phyloP scores from a whole-genome alignment of 2,113 vertebrate species.

The Camelus bactrianus region DNA sequence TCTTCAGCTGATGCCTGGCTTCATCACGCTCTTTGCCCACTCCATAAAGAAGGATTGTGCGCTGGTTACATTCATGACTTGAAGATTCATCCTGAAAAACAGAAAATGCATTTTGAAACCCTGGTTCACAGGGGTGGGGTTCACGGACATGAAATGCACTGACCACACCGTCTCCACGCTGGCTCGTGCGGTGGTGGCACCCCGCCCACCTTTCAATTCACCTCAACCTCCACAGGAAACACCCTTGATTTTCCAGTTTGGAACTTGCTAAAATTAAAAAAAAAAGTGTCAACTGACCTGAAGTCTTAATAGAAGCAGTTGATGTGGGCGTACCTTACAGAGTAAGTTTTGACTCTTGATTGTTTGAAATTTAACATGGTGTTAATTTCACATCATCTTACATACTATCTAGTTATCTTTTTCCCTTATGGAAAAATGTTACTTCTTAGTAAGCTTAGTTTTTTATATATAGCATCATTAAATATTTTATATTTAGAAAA shows the following conservation, averaged over 20 bases:
- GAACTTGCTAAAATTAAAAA: conserved; percentile 54
- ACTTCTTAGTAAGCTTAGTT: background rate
- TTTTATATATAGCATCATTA: background rate
- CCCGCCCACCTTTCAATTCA: background rate
- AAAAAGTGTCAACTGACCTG: conserved; percentile 59
- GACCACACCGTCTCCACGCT: background rate
- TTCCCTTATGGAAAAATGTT: background rate
- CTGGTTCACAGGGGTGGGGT: background rate
- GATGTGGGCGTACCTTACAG: conserved; percentile 63
- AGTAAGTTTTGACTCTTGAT: conserved; percentile 73
- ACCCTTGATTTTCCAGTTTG: conserved; percentile 58
- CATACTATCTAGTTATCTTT: background rate
- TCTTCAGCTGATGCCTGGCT: conserved; percentile 87
- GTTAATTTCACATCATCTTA: background rate
- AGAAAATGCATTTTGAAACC: conserved; percentile 37
- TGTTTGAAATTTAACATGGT: conserved; percentile 18
- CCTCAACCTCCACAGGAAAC: conserved; percentile 30
- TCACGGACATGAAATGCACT: background rate
- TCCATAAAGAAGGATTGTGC: conserved; percentile 86
- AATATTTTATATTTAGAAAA: background rate
- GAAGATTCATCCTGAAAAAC: conserved; percentile 88
- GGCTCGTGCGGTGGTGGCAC: background rate
- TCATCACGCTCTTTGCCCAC: conserved; percentile 86
- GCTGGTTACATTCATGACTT: conserved; percentile 88
- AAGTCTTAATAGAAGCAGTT: conserved; percentile 65